phyloP scores from a whole-genome alignment of 2,888 invertebrate species.

The Lysandra coridon region DNA sequence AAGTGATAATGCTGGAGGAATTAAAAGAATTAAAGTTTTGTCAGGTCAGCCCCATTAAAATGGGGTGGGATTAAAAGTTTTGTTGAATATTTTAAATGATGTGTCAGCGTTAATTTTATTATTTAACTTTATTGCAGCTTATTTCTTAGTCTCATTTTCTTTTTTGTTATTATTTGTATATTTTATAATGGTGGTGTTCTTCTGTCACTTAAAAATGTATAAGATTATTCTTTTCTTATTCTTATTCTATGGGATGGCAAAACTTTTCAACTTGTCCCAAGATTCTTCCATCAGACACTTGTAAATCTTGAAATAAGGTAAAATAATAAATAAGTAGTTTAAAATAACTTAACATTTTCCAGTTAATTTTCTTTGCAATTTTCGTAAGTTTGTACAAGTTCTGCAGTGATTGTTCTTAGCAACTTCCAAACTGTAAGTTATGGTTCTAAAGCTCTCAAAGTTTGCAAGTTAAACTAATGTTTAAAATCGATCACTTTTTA shows the following conservation, averaged over 20 bases:
- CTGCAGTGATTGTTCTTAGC: neutral
- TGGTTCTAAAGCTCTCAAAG: neutral
- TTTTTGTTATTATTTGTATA: too few species aligned
- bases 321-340: too few species aligned
- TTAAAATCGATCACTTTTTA: conserved; percentile 7
- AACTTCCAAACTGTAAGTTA: neutral
- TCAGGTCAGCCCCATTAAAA: neutral
- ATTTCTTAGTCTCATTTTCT: too few species aligned
- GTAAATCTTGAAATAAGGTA: too few species aligned
- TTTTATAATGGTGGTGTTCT: too few species aligned
- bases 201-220: too few species aligned
- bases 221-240: too few species aligned
- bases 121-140: too few species aligned
- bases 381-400: neutral
- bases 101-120: too few species aligned
- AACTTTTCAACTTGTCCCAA: too few species aligned
- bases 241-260: too few species aligned
- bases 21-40: neutral
- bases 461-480: neutral
- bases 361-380: neutral
- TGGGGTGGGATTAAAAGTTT: neutral
- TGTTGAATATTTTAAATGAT: neutral
- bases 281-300: too few species aligned
- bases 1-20: neutral
- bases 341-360: neutral